A percentile compares a stretch with the other conserved stretches of the same genome.
Evolutionary conservation across 2,888 invertebrate species (phyloP).

Genomic region (Drosophila prostipennis): DNA sequence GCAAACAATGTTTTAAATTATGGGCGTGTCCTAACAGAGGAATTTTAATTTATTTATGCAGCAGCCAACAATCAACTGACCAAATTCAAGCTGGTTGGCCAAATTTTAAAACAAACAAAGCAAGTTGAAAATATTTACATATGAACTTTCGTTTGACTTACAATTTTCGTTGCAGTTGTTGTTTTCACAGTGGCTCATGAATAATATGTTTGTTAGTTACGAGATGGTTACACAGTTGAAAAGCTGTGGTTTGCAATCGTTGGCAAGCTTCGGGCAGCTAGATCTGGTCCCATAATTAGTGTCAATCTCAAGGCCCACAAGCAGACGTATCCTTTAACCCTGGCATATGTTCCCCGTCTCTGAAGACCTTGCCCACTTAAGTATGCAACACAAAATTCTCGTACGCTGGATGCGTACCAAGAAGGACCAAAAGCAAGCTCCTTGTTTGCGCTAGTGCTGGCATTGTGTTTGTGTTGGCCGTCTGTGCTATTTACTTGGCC

Average conservation of each 20-base stretch:
- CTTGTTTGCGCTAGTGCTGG: constrained; percentile 34
- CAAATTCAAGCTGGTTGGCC: constrained; percentile 47
- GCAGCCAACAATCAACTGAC: constrained; percentile 57
- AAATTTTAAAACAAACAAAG: constrained; percentile 63
- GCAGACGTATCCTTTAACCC: background rate
- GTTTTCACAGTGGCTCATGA: constrained; percentile 35
- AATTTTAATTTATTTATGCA: constrained; percentile 39
- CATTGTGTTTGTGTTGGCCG: constrained; percentile 27
- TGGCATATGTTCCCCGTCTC: constrained; percentile 24
- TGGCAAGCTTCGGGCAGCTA: background rate
- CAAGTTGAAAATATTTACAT: constrained; percentile 68
- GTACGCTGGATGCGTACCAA: constrained; percentile 63
- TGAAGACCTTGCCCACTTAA: constrained; percentile 60
- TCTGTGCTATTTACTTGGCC: constrained; percentile 69
- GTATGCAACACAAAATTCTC: constrained; percentile 70
- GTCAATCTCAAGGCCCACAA: constrained; percentile 20
- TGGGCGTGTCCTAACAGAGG: background rate
- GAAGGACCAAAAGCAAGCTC: constrained; percentile 43
- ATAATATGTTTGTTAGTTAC: constrained; percentile 39
- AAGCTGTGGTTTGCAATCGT: constrained; percentile 1
- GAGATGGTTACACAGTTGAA: constrained; percentile 18
- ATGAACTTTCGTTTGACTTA: constrained; percentile 57
- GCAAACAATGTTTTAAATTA: constrained; percentile 11
- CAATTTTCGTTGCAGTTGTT: constrained; percentile 35
- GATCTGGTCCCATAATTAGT: constrained; percentile 33